A percentile compares a stretch with the other conserved stretches of the same genome.
phyloP scores from a whole-genome alignment of 2,113 vertebrate species.

The Lethenteron camtschaticum region DNA sequence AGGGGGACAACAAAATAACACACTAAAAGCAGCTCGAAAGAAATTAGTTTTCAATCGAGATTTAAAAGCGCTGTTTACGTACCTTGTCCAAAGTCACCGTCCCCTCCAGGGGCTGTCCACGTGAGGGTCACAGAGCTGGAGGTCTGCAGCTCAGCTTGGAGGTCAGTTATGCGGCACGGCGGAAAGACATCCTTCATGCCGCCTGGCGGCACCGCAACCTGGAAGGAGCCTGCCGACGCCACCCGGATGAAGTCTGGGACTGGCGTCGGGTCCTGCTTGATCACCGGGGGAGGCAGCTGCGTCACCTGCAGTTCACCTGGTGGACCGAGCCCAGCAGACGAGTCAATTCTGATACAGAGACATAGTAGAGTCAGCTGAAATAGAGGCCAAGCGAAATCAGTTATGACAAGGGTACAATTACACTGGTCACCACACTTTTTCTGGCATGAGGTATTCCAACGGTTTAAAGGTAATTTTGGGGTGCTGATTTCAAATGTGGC shows the following conservation, averaged over 20 bases:
- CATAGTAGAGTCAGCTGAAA: too few relatives aligned
- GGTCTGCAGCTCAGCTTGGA: constrained; percentile 15
- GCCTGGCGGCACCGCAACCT: constrained; percentile 8
- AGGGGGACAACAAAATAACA: too few relatives aligned
- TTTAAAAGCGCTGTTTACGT: constrained; percentile 6
- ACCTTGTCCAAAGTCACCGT: constrained; percentile 25
- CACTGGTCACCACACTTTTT: too few relatives aligned
- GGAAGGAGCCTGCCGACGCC: constrained; percentile 19
- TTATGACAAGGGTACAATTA: too few relatives aligned
- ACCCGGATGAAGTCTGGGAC: constrained; percentile 15
- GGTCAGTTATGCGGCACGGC: constrained; percentile 24
- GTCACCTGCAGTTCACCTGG: constrained; percentile 24
- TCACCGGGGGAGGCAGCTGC: constrained; percentile 13
- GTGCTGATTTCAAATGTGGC: too few relatives aligned
- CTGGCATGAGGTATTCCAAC: too few relatives aligned
- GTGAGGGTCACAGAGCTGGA: constrained; percentile 15
- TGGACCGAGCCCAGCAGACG: too few relatives aligned
- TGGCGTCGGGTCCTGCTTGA: constrained; percentile 7
- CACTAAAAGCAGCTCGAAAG: too few relatives aligned
- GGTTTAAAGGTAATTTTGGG: too few relatives aligned
- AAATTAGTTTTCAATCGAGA: too few relatives aligned
- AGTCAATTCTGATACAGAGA: too few relatives aligned
- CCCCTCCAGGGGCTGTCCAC: constrained; percentile 26
- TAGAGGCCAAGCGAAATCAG: too few relatives aligned
- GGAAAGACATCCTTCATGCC: constrained; percentile 16